Evolutionary conservation across 2,888 invertebrate species (phyloP).

Genomic region (Platycheirus albimanus): DNA sequence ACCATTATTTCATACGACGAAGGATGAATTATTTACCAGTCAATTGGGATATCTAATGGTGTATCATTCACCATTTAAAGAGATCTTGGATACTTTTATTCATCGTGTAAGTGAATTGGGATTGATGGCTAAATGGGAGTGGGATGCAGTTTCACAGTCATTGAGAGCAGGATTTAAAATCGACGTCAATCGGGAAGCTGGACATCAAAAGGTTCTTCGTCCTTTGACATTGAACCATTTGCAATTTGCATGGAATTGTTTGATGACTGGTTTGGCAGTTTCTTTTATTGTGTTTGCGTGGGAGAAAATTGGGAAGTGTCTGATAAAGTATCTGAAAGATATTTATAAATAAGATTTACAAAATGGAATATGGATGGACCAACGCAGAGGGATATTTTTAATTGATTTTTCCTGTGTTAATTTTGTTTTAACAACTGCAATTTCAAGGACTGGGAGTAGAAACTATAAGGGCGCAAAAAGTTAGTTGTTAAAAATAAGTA

Average conservation of each 20-base stretch:
- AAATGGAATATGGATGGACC: no score
- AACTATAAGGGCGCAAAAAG: no score
- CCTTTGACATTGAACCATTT: conserved; percentile 26
- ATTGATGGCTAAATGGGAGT: conserved; percentile 40
- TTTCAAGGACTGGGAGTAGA: no score
- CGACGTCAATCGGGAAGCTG: not conserved
- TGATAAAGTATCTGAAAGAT: not conserved
- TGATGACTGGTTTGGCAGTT: conserved; percentile 10
- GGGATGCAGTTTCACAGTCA: conserved; percentile 1
- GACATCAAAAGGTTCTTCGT: not conserved
- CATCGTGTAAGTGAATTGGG: conserved; percentile 16
- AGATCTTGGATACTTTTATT: conserved; percentile 9
- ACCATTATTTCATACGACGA: conserved; percentile 9
- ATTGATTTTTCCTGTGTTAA: no score
- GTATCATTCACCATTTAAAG: conserved; percentile 13
- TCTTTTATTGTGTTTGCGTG: conserved; percentile 8
- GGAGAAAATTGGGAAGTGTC: not conserved
- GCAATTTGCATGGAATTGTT: conserved; percentile 32
- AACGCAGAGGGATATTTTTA: no score
- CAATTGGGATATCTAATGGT: conserved; percentile 24
- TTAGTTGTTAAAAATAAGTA: no score
- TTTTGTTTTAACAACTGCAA: no score
- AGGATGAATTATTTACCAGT: conserved; percentile 7
- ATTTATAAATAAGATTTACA: no score
- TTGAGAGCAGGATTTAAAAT: not conserved